A percentile compares a stretch with the other conserved stretches of the same genome.
Conservation (phyloP, 2,888 invertebrate genomes). For the Parelbella ahira region DNA sequence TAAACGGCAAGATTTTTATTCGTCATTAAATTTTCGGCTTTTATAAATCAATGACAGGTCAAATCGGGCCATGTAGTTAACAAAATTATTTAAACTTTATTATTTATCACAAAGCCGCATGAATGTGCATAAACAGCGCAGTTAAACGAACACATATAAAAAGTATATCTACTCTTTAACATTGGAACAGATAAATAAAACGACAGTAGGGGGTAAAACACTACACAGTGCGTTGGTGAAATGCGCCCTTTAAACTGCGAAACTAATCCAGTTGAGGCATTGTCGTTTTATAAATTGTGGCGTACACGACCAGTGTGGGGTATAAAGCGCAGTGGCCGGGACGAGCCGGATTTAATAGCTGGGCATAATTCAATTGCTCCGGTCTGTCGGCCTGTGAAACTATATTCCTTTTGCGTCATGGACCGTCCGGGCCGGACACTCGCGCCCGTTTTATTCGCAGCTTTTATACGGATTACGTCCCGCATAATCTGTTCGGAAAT, state of each 20-base stretch:
- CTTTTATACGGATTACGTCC: constrained; percentile 34
- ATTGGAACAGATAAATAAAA: too few species aligned
- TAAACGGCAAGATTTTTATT: too few species aligned
- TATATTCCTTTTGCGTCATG: constrained; percentile 52
- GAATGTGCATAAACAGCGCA: too few species aligned
- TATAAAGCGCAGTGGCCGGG: constrained; percentile 43
- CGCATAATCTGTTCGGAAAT: constrained; percentile 33
- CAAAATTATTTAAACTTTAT: too few species aligned
- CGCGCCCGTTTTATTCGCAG: constrained; percentile 32
- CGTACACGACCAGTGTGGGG: constrained; percentile 43
- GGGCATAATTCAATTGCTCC: constrained; percentile 70
- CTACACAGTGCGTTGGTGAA: too few species aligned
- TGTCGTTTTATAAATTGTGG: constrained; percentile 39
- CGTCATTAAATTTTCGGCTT: too few species aligned
- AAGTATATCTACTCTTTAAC: too few species aligned
- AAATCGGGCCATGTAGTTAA: too few species aligned
- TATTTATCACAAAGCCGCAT: too few species aligned
- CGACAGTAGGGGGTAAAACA: too few species aligned
- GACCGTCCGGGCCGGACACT: constrained; percentile 33
- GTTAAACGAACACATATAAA: too few species aligned
- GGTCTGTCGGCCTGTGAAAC: constrained; percentile 59
- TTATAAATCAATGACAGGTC: too few species aligned
- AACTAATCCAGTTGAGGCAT: constrained; percentile 24
- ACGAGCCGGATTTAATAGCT: constrained; percentile 56
- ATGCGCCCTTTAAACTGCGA: constrained; percentile 1